These are phyloP conservation scores for Tetrao urogallus DNA, from an alignment of 2,113 vertebrate species.

Conservation along the genomic window DNA sequence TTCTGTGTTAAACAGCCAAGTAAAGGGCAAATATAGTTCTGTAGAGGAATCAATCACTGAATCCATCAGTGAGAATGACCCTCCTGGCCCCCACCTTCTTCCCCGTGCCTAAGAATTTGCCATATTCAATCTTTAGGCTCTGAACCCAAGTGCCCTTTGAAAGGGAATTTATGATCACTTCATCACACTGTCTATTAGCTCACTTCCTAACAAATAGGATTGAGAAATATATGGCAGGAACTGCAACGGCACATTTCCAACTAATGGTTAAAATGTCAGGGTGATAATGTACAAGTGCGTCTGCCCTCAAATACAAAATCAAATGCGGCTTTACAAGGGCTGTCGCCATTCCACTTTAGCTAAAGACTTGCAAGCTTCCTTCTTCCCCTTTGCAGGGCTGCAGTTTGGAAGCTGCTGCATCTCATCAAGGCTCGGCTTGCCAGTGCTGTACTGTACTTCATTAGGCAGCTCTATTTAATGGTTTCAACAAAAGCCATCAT, in stretches of 20 bases:
- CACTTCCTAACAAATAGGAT: slow-evolving; percentile 69
- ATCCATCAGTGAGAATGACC: slow-evolving; percentile 71
- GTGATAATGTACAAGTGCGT: slow-evolving; percentile 57
- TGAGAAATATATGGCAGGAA: slow-evolving; percentile 60
- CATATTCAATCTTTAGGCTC: slow-evolving; percentile 65
- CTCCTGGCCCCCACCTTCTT: slow-evolving; percentile 61
- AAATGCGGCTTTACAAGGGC: slow-evolving; percentile 21
- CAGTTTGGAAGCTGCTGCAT: slow-evolving; percentile 77
- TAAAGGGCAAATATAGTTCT: slow-evolving; percentile 71
- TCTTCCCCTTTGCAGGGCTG: slow-evolving; percentile 71
- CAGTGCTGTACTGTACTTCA: slow-evolving; percentile 85
- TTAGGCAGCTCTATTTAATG: slow-evolving; percentile 88
- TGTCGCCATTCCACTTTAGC: slow-evolving; percentile 51
- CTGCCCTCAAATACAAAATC: slow-evolving; percentile 56
- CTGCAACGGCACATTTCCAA: slow-evolving; percentile 66
- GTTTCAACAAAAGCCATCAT: slow-evolving; percentile 88
- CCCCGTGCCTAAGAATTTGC: slow-evolving; percentile 49
- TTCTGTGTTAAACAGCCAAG: slow-evolving; percentile 58
- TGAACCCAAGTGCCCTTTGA: slow-evolving; percentile 72
- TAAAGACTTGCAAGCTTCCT: slow-evolving; percentile 68
- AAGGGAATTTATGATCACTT: slow-evolving; percentile 75
- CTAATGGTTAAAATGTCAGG: slow-evolving; percentile 76
- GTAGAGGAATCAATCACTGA: slow-evolving; percentile 68
- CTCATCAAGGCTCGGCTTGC: slow-evolving; percentile 75
- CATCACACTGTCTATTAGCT: slow-evolving; percentile 64